Conservation (phyloP, 2,113 vertebrate genomes). For the Notiomystis cincta region DNA sequence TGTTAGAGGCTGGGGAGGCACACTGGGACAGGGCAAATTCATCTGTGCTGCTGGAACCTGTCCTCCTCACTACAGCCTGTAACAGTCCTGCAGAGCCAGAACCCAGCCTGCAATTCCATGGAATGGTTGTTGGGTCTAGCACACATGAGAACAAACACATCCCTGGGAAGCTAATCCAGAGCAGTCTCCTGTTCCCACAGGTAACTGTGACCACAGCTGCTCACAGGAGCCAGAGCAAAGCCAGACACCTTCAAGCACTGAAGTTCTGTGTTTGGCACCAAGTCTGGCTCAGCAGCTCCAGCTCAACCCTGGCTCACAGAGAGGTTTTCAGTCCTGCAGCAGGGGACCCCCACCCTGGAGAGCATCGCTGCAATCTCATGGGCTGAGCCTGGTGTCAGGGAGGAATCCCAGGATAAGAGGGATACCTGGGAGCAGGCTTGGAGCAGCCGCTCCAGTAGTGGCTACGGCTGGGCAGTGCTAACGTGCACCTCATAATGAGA, state of each 20-base stretch:
- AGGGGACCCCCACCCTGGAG: neutral
- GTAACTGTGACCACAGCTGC: neutral
- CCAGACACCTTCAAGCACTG: neutral
- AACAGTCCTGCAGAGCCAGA: neutral
- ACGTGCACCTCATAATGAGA: neutral
- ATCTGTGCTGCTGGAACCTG: neutral
- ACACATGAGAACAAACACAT: neutral
- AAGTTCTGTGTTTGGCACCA: neutral
- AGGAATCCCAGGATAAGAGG: rapidly evolving
- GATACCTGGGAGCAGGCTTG: rapidly evolving
- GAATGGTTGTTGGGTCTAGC: rapidly evolving
- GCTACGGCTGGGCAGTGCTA: neutral
- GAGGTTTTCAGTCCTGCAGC: neutral
- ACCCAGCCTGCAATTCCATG: neutral
- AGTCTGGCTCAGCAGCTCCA: neutral
- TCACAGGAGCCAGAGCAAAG: neutral
- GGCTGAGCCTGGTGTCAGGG: rapidly evolving
- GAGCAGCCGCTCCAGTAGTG: neutral
- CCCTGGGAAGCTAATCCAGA: neutral
- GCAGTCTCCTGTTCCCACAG: rapidly evolving
- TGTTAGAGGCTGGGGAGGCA: neutral
- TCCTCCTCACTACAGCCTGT: neutral
- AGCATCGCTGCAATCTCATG: rapidly evolving
- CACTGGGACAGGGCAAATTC: neutral
- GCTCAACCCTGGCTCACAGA: neutral